Percentiles rank a stretch among this genome's conserved stretches.
Evolutionary conservation across 2,888 invertebrate species (phyloP).

Genomic region (Sinodicranocentrus sp.): DNA sequence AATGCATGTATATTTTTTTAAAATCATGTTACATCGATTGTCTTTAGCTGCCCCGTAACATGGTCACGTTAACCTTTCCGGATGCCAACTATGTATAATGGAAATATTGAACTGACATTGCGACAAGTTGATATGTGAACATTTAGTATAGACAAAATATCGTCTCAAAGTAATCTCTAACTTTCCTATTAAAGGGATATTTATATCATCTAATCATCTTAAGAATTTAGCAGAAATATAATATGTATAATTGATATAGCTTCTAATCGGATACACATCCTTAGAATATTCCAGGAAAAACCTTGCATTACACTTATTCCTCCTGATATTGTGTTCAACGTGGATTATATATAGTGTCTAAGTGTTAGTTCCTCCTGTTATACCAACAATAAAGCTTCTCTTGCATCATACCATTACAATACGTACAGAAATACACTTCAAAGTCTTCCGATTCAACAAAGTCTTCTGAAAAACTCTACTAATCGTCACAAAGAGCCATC

Average conservation of each 20-base stretch:
- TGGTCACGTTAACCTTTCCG: too few relatives aligned
- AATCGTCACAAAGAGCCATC: background rate
- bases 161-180: background rate
- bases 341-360: background rate
- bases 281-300: background rate
- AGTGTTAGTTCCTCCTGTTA: too few relatives aligned
- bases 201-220: background rate
- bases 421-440: background rate
- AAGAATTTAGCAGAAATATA: background rate
- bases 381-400: too few relatives aligned
- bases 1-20: too few relatives aligned
- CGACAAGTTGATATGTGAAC: background rate
- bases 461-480: background rate
- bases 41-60: too few relatives aligned
- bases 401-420: background rate
- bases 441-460: background rate
- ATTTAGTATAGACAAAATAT: background rate
- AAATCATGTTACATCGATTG: too few relatives aligned
- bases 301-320: background rate
- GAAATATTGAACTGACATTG: background rate
- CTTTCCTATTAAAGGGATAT: background rate
- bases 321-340: background rate
- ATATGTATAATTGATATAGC: background rate
- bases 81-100: too few relatives aligned
- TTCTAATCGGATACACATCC: background rate